A percentile compares a stretch with the other conserved stretches of the same genome.
Evolutionary conservation across 2,888 invertebrate species (phyloP).

Genomic region (Euzophera pinguis): DNA sequence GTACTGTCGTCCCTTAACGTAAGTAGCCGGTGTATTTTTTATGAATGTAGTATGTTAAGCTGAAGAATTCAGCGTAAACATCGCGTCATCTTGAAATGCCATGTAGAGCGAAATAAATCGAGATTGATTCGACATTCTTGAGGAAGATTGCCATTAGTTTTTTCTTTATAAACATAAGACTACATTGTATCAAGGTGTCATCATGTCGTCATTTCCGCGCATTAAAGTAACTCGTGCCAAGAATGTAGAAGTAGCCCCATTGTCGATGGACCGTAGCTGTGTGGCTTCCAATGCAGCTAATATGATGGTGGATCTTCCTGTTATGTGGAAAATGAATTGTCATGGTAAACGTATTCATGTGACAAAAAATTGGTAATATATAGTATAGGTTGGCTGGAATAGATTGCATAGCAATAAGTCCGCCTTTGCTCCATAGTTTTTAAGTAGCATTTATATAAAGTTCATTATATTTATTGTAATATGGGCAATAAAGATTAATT

Average conservation of each 20-base stretch:
- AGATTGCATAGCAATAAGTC: no score
- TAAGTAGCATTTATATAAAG: no score
- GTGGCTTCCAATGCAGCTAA: neutral
- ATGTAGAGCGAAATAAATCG: neutral
- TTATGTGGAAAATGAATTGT: conserved; percentile 1
- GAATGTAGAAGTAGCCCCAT: conserved; percentile 1
- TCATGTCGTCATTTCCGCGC: conserved; percentile 5
- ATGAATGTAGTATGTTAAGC: neutral
- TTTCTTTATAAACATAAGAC: conserved; percentile 8
- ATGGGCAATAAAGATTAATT: no score
- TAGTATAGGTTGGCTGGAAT: no score
- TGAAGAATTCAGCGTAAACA: conserved; percentile 6
- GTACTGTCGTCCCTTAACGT: no score
- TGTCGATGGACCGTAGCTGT: neutral
- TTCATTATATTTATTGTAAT: no score
- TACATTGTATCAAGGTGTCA: conserved; percentile 5
- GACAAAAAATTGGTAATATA: neutral
- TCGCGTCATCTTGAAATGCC: neutral
- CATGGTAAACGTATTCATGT: neutral
- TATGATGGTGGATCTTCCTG: neutral
- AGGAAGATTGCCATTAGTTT: conserved; percentile 6
- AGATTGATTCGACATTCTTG: conserved; percentile 6
- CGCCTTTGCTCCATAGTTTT: no score
- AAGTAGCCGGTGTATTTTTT: no score
- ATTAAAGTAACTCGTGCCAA: neutral